Conservation (phyloP, 2,888 invertebrate species). For the Hymenopus coronatus region DNA sequence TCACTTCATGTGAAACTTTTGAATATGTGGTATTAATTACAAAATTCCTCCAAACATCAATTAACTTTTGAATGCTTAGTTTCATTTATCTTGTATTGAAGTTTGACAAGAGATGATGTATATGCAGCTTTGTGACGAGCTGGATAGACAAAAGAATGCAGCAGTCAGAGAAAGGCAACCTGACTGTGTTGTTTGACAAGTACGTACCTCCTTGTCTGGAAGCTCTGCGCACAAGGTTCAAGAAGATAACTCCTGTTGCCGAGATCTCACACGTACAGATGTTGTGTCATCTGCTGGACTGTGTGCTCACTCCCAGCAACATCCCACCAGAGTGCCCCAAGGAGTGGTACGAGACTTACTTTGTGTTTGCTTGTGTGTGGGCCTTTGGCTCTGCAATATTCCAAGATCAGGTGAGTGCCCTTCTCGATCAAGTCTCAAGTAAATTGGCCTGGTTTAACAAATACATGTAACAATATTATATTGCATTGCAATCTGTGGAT, state of each 20-base stretch:
- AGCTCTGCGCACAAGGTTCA: slow-evolving; percentile 68
- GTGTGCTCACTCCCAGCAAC: slow-evolving; percentile 74
- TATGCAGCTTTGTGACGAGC: slow-evolving; percentile 73
- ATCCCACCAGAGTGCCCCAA: slow-evolving; percentile 87
- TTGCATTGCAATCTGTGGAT: no score
- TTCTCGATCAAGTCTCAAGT: no score
- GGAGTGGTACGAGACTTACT: slow-evolving; percentile 92
- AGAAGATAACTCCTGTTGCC: slow-evolving; percentile 86
- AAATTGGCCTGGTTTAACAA: no score
- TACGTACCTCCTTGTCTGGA: slow-evolving; percentile 86
- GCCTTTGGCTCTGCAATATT: slow-evolving; percentile 90
- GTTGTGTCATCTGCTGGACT: slow-evolving; percentile 82
- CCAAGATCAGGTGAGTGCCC: slow-evolving; percentile 63
- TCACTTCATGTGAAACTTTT: no score
- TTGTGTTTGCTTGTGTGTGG: slow-evolving; percentile 88
- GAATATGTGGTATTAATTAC: no score
- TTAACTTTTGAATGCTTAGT: no score
- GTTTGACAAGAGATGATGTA: no score
- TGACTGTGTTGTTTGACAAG: slow-evolving; percentile 84
- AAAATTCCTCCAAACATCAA: no score
- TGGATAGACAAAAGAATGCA: slow-evolving; percentile 79
- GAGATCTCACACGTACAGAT: slow-evolving; percentile 88
- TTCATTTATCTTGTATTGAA: no score
- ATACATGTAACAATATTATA: no score
- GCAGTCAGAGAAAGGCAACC: slow-evolving; percentile 71